Base-by-base conservation (phyloP, 2,888 invertebrate species). In the Orthonychiurus folsomi region DNA sequence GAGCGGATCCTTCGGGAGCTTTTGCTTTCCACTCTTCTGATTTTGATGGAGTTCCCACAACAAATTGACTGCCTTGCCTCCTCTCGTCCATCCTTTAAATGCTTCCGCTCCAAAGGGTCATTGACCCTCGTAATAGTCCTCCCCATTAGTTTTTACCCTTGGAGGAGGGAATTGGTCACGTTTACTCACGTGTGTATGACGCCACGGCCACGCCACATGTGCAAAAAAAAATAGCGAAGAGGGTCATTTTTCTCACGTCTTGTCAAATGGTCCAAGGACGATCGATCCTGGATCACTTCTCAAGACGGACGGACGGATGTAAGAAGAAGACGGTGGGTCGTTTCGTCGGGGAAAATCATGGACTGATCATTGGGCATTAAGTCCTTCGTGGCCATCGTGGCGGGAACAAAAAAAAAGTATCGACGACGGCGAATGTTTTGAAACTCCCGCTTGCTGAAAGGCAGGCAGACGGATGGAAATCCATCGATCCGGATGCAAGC, bases 241-340 rank as follows among this genome's bases (percentile, higher is more conserved):
- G n/a, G n/a, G n/a, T 56, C 56, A 56, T 56, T 56, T 56, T 27
- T 56, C 56, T 56, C 56, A 56, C 56, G 56, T 56, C 56, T 20
- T 56, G 56, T 56, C 56, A 26, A 56, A 56, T 56, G 56, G 56
- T 56, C 56, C 56, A 56, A 28, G 56, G 56, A 56, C 56, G 3
- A 56, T 56, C 56, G 56, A 56, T 56, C 56, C 18, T 24, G 37
- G 37, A n/a, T 37, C 9, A 37, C 9, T 37, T 37, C 15, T 37
- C 37, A 9, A 37, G 37, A 37, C 9, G 9, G 37, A 37, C 5
- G 37, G 37, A n/a, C n/a, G n/a, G n/a, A n/a, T n/a, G n/a, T n/a
- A n/a, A n/a, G n/a, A n/a, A n/a, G n/a, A n/a, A n/a, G n/a, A n/a
- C n/a, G n/a, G n/a, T n/a, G n/a, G n/a, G n/a, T n/a, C n/a, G n/a